These are phyloP conservation scores for Plebejus melissa DNA, from an alignment of 2,888 invertebrate genomes.

Conservation along the genomic window DNA sequence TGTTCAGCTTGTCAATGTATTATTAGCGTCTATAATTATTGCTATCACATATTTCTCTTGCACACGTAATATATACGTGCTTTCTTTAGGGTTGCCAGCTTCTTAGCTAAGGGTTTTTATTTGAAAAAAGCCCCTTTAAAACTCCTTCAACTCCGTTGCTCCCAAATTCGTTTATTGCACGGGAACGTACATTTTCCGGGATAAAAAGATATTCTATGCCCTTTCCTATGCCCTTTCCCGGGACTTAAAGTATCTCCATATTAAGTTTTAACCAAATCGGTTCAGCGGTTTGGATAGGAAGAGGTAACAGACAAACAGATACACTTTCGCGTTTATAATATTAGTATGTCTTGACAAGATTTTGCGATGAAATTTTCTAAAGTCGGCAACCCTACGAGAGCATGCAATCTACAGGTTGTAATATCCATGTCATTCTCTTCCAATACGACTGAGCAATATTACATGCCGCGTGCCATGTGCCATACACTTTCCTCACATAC, in stretches of 20 bases:
- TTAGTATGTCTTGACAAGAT: no score
- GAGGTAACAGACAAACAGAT: not conserved
- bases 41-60: constrained; percentile 31
- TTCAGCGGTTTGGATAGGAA: not conserved
- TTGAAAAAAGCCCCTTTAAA: not conserved
- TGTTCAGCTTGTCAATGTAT: constrained; percentile 36
- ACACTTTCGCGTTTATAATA: not conserved
- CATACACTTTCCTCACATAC: constrained; percentile 54
- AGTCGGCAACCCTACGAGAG: constrained; percentile 27
- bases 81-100: constrained; percentile 25
- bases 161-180: no score
- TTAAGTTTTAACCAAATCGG: no score
- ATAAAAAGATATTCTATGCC: no score
- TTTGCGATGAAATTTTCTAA: not conserved
- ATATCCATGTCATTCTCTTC: constrained; percentile 55
- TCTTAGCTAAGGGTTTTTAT: not conserved
- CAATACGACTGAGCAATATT: constrained; percentile 58
- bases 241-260: no score
- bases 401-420: constrained; percentile 52
- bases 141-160: no score
- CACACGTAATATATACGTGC: constrained; percentile 30
- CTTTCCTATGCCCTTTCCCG: no score
- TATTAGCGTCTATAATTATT: constrained; percentile 38
- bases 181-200: no score
- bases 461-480: constrained; percentile 48